These are phyloP conservation scores for Acleris emargana DNA, from an alignment of 2,888 invertebrate species.

Conservation along the genomic window DNA sequence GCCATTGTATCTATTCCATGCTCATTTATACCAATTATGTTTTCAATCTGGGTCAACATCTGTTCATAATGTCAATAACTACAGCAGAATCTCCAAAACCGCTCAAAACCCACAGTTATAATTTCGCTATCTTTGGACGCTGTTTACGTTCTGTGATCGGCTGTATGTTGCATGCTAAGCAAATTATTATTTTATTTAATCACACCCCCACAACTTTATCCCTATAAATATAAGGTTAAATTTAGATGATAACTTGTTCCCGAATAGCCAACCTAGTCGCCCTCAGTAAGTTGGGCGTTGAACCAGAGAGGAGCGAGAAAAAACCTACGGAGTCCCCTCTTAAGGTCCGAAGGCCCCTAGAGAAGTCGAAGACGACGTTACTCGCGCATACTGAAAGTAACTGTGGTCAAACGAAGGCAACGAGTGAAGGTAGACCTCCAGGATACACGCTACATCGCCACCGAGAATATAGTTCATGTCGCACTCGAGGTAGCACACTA, in stretches of 20 bases:
- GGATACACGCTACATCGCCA: slow-evolving; percentile 21
- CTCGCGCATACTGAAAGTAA: slow-evolving; percentile 78
- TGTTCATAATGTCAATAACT: slow-evolving; percentile 3
- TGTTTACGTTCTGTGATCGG: slow-evolving; percentile 51
- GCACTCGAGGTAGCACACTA: background rate
- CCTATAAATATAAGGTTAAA: slow-evolving; percentile 46
- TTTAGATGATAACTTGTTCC: slow-evolving; percentile 47
- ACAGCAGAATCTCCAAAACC: slow-evolving; percentile 17
- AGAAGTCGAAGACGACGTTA: slow-evolving; percentile 81
- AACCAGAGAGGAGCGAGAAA: slow-evolving; percentile 72
- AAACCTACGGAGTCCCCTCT: slow-evolving; percentile 75
- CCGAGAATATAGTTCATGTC: slow-evolving; percentile 18
- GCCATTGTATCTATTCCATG: background rate
- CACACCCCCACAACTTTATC: slow-evolving; percentile 42
- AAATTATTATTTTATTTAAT: slow-evolving; percentile 50
- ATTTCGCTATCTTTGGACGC: slow-evolving; percentile 40
- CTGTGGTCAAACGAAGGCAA: slow-evolving; percentile 77
- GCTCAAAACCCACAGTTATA: slow-evolving; percentile 17
- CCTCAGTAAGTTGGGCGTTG: slow-evolving; percentile 82
- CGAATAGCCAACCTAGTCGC: slow-evolving; percentile 79
- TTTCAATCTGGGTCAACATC: slow-evolving; percentile 4
- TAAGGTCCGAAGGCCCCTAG: slow-evolving; percentile 73
- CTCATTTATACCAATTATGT: slow-evolving; percentile 2
- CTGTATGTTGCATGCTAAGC: slow-evolving; percentile 74
- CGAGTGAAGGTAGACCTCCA: slow-evolving; percentile 72